phyloP scores from a whole-genome alignment of 2,113 vertebrate genomes.

The Lophura nycthemera region DNA sequence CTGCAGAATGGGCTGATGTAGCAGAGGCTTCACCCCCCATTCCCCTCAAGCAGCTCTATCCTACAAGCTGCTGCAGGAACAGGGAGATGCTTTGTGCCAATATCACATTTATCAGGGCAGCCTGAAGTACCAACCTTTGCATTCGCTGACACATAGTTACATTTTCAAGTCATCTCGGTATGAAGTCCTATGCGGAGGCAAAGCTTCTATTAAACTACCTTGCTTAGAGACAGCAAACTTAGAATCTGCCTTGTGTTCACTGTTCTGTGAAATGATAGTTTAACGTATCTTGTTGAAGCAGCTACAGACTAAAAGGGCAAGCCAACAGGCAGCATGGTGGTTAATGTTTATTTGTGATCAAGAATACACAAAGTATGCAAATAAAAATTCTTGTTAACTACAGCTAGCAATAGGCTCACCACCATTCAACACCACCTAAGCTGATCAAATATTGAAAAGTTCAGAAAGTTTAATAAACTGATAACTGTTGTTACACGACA shows the following conservation, averaged over 20 bases:
- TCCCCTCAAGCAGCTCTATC: not conserved
- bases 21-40: not conserved
- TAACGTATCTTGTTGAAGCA: not conserved
- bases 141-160: not conserved
- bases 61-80: not conserved
- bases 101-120: not conserved
- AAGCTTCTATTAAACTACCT: not conserved
- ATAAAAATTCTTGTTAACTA: not conserved
- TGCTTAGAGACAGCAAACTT: not conserved
- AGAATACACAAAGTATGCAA: not conserved
- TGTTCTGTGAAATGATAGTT: not conserved
- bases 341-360: not conserved
- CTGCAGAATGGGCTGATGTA: not conserved
- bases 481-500: not conserved
- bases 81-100: not conserved
- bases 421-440: accelerated
- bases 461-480: not conserved
- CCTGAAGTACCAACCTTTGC: not conserved
- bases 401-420: not conserved
- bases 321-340: not conserved
- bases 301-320: not conserved
- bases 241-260: not conserved
- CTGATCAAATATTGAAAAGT: not conserved
- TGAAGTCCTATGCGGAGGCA: not conserved
- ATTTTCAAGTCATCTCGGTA: not conserved